Conservation (phyloP, 2,797 vertebrate genomes). For the Enteromius paludinosus region DNA sequence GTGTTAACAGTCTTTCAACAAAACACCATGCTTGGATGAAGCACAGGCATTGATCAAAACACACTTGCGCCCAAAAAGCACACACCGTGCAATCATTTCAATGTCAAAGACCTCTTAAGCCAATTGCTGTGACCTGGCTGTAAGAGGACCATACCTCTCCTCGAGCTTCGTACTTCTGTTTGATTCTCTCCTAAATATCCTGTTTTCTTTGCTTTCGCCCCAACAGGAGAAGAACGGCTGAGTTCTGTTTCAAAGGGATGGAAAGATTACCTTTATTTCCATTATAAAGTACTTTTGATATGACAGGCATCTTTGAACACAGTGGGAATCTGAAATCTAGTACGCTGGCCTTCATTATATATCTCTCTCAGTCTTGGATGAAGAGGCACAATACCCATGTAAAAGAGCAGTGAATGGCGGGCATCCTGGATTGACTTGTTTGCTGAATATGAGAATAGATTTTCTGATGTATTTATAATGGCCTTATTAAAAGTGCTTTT, state of each 20-base stretch:
- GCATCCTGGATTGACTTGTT: constrained; percentile 86
- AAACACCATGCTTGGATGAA: constrained; percentile 42
- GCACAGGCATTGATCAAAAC: constrained; percentile 36
- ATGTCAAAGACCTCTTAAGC: constrained; percentile 44
- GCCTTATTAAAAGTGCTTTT: constrained; percentile 83
- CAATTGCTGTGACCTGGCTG: constrained; percentile 52
- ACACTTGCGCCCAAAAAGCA: constrained; percentile 12
- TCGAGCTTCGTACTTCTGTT: constrained; percentile 21
- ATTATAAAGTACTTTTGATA: constrained; percentile 77
- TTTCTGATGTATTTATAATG: constrained; percentile 86
- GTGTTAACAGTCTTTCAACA: constrained; percentile 37
- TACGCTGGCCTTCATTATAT: constrained; percentile 78
- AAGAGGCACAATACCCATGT: constrained; percentile 71
- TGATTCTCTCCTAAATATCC: constrained; percentile 50
- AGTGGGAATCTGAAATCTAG: constrained; percentile 72
- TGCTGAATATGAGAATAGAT: constrained; percentile 81
- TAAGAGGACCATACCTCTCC: constrained; percentile 42
- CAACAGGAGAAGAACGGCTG: constrained; percentile 62
- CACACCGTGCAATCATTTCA: constrained; percentile 49
- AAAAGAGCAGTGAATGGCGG: constrained; percentile 77
- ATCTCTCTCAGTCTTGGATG: constrained; percentile 65
- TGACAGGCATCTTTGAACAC: constrained; percentile 80
- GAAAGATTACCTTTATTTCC: constrained; percentile 80
- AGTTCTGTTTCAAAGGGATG: constrained; percentile 71
- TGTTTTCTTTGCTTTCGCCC: constrained; percentile 54